A percentile compares a stretch with the other conserved stretches of the same genome.
phyloP scores from a whole-genome alignment of 2,888 invertebrate genomes.

The Stenodera caucasica region DNA sequence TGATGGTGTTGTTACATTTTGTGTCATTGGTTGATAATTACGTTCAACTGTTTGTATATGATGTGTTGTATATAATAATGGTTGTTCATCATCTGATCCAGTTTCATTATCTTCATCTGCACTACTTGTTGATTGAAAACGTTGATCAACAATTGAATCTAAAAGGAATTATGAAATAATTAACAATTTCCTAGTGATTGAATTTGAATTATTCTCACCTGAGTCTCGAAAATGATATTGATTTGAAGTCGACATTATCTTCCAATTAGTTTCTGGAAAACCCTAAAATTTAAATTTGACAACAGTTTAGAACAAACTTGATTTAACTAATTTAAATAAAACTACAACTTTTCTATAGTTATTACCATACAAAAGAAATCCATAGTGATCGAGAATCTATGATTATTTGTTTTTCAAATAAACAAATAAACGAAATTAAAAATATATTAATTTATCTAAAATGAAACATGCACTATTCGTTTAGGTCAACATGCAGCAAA shows the following conservation, averaged over 20 bases:
- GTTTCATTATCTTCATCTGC: constrained; percentile 47
- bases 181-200: neutral
- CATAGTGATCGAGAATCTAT: neutral
- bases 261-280: neutral
- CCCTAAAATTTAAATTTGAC: constrained; percentile 19
- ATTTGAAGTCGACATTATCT: constrained; percentile 36
- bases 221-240: constrained; percentile 36
- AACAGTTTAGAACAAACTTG: neutral
- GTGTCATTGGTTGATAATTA: constrained; percentile 12
- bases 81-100: constrained; percentile 41
- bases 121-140: constrained; percentile 44
- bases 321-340: neutral
- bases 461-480: constrained; percentile 10
- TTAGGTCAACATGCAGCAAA: constrained; percentile 32
- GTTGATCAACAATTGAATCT: constrained; percentile 32
- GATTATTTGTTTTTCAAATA: neutral
- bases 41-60: constrained; percentile 11
- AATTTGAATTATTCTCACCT: constrained; percentile 29
- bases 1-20: constrained; percentile 35
- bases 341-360: too few relatives aligned
- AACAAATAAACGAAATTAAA: neutral
- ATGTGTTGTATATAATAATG: constrained; percentile 37
- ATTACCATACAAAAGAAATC: too few relatives aligned
- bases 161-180: neutral
- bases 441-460: constrained; percentile 22